Evolutionary conservation across 1,140 invertebrate species (phyloP).

Genomic region (Vanessa tameamea): DNA sequence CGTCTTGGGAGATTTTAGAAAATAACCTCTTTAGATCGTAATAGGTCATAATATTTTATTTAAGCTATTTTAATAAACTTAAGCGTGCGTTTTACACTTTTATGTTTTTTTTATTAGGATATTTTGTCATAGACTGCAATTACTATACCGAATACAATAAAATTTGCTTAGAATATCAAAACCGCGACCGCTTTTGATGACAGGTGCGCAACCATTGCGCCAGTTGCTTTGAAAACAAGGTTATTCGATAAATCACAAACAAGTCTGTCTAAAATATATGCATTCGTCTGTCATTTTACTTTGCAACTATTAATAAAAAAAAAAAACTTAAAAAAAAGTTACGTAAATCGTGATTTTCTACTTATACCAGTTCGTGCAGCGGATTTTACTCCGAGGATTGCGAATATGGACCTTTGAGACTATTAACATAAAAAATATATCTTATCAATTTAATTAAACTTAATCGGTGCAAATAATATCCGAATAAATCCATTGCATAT

Average conservation of each 20-base stretch:
- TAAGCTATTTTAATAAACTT: too few species aligned
- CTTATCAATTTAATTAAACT: too few species aligned
- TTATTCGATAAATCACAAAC: neutral
- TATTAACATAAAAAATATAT: too few species aligned
- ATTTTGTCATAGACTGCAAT: neutral
- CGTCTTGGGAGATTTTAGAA: too few species aligned
- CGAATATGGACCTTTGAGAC: too few species aligned
- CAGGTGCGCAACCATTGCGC: neutral
- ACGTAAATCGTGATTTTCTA: neutral
- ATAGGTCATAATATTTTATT: too few species aligned
- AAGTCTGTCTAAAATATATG: neutral
- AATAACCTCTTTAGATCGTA: too few species aligned
- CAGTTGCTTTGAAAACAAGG: neutral
- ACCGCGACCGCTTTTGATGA: neutral
- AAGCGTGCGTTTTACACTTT: too few species aligned
- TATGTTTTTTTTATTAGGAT: too few species aligned
- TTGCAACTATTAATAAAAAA: neutral
- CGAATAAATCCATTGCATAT: too few species aligned
- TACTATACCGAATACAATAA: neutral
- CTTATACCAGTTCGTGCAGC: neutral
- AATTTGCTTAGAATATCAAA: neutral
- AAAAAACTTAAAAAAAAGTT: neutral
- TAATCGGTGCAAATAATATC: too few species aligned
- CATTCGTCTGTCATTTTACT: neutral
- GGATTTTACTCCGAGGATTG: too few species aligned